Base-by-base conservation (phyloP, 2,888 invertebrate genomes). In the Oegoconia quadripuncta region DNA sequence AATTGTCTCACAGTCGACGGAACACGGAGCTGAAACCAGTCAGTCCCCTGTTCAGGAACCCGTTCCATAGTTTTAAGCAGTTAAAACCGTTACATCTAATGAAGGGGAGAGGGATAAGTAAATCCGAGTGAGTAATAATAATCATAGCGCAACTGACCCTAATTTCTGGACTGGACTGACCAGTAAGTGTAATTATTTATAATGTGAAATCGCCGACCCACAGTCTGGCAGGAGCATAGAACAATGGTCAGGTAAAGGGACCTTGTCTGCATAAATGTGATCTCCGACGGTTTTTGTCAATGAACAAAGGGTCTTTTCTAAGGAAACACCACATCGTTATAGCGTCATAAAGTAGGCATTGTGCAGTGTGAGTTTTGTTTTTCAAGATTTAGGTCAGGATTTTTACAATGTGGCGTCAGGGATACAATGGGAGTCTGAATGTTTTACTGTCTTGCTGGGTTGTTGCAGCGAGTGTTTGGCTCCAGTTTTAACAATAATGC, bases 1-100 rank as follows among this genome's bases (percentile, higher is more conserved):
- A 77, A 80, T 69, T 65, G 77, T 82, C 79, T 78, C 79, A 82
- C 80, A 79, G 75, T 77, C 67, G 62, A 72, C n/a, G n/a, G n/a
- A n/a, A n/a, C n/a, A 60, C 59, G 64, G 59, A 68, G 55, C 53
- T 69, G 61, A 74, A 82, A 81, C 81, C 79, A 76, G 83, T 82
- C 64, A 56, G 64, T 61, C 76, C 86, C 84, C 77, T 71, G 72
- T 69, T 52, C 44, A 54, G 62, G 69, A 87, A 87, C 87, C 74
- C 72, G 87, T 86, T 87, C 79, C 60, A 80, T 83, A 83, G 87
- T 87, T 86, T 87, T 86, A 87, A 83, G 75, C 80, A 78, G 78
- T 78, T 74, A 80, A 79, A 86, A 84, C 87, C 86, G 87, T 87
- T 87, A 86, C 81, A 78, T 75, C 83, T 87, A 86, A 87, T 87